These are phyloP conservation scores for Dromiciops gliroides DNA, from an alignment of 2,113 vertebrate species.

Conservation along the genomic window DNA sequence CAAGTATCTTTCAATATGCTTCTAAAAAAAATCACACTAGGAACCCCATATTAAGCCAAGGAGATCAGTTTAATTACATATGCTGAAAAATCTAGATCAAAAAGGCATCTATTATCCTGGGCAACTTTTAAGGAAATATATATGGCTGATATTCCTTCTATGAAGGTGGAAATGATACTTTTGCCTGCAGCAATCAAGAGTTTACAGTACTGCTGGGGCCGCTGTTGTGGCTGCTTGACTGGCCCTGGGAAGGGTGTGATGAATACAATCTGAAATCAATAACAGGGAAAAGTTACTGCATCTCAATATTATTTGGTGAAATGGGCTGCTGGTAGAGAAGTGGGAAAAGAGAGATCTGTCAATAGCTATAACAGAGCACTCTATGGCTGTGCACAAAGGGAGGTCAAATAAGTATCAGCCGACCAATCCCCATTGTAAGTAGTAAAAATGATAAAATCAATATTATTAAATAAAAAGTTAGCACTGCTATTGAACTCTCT, in stretches of 20 bases:
- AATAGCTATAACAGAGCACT: slow-evolving; percentile 83
- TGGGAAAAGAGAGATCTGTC: slow-evolving; percentile 78
- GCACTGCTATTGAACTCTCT: slow-evolving; percentile 79
- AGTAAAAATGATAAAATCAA: slow-evolving; percentile 88
- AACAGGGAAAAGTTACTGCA: slow-evolving; percentile 85
- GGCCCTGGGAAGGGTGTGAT: slow-evolving; percentile 81
- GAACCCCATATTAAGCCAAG: slow-evolving; percentile 24
- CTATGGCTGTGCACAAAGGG: slow-evolving; percentile 80
- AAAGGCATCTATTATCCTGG: slow-evolving; percentile 52
- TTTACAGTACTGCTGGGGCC: slow-evolving; percentile 64
- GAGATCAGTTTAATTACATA: slow-evolving; percentile 50
- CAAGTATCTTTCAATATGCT: slow-evolving; percentile 23
- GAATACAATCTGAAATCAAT: slow-evolving; percentile 86
- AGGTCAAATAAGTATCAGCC: slow-evolving; percentile 85
- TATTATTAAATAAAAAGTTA: slow-evolving; percentile 87
- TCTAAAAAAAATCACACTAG: not conserved
- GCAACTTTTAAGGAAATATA: not conserved
- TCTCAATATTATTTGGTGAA: slow-evolving; percentile 86
- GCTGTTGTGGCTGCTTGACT: slow-evolving; percentile 69
- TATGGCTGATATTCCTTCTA: slow-evolving; percentile 15
- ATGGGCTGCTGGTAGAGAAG: slow-evolving; percentile 79
- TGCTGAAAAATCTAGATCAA: slow-evolving; percentile 21
- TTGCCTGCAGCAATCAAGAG: slow-evolving; percentile 56
- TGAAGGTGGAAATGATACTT: slow-evolving; percentile 60
- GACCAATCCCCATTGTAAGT: slow-evolving; percentile 82